Conservation (phyloP, 1,140 invertebrate genomes). For the Neocloeon triangulifer region DNA sequence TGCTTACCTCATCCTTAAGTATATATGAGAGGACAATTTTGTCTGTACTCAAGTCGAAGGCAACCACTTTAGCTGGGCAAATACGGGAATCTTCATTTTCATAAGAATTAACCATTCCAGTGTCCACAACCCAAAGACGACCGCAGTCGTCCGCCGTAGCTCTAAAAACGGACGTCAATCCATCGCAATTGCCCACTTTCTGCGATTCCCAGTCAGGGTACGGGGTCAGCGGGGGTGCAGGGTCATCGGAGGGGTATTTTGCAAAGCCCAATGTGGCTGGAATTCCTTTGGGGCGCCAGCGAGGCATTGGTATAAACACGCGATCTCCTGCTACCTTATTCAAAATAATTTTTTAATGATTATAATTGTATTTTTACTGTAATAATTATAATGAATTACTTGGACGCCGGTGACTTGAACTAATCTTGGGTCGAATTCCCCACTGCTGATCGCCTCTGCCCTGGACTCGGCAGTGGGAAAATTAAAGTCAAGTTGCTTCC, state of each 20-base stretch:
- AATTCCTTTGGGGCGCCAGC: constrained; percentile 51
- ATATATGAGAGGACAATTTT: constrained; percentile 22
- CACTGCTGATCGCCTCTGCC: not conserved
- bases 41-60: constrained; percentile 28
- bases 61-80: constrained; percentile 27
- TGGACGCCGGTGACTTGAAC: not conserved
- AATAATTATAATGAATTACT: too few species aligned
- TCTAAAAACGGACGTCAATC: not conserved
- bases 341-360: too few species aligned
- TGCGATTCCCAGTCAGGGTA: constrained; percentile 28
- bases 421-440: not conserved
- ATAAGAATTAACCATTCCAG: constrained; percentile 15
- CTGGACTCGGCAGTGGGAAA: not conserved
- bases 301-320: constrained; percentile 35
- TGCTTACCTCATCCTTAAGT: too few species aligned
- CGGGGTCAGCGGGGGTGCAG: constrained; percentile 22
- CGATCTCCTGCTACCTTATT: constrained; percentile 9
- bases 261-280: constrained; percentile 40
- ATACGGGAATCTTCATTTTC: constrained; percentile 17
- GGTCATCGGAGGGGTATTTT: constrained; percentile 17
- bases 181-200: constrained; percentile 4
- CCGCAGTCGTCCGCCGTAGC: constrained; percentile 24
- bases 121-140: constrained; percentile 31
- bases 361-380: too few species aligned
- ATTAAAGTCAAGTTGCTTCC: not conserved